Percentiles rank a stretch among this genome's conserved stretches.
phyloP scores from a whole-genome alignment of 2,113 vertebrate species.

The Rhabdornis inornatus region DNA sequence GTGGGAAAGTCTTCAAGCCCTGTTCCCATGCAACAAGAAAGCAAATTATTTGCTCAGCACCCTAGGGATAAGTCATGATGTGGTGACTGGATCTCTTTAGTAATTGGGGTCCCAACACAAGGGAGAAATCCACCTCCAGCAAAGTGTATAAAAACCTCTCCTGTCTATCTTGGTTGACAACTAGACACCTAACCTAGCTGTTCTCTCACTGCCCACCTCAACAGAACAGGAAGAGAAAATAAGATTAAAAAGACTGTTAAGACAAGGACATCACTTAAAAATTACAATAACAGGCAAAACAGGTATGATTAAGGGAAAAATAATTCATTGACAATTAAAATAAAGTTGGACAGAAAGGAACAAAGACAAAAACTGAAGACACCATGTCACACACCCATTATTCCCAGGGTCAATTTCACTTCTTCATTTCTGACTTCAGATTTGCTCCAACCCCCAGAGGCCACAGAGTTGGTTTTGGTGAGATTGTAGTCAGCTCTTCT shows the following conservation, averaged over 20 bases:
- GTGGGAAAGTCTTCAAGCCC: neutral
- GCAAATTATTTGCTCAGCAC: neutral
- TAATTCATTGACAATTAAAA: neutral
- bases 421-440: neutral
- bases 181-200: neutral
- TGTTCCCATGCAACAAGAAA: neutral
- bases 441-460: neutral
- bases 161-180: neutral
- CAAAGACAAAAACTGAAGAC: neutral
- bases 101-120: neutral
- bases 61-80: neutral
- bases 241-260: neutral
- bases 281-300: neutral
- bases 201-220: neutral
- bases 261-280: neutral
- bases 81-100: neutral
- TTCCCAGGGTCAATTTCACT: neutral
- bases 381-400: neutral
- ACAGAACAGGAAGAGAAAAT: neutral
- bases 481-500: neutral
- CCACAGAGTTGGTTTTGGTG: neutral
- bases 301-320: neutral
- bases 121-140: neutral
- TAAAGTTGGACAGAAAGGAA: neutral
- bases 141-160: neutral